A percentile compares a stretch with the other conserved stretches of the same genome.
phyloP scores from a whole-genome alignment of 2,888 invertebrate genomes.

The Choristoneura rosaceana region DNA sequence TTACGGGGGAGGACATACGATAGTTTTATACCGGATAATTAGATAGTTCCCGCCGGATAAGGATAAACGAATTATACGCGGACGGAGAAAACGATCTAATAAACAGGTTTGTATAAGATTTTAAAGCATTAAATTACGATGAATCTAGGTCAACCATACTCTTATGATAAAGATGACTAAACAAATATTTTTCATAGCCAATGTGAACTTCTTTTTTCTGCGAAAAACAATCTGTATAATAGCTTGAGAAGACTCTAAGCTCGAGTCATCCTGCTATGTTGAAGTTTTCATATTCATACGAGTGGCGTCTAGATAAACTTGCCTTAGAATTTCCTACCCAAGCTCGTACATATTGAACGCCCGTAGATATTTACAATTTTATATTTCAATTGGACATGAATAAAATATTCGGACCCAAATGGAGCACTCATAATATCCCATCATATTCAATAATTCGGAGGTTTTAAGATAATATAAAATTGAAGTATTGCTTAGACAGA shows the following conservation, averaged over 20 bases:
- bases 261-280: not conserved
- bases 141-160: not conserved
- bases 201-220: not conserved
- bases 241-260: not conserved
- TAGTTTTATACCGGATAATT: too few species aligned
- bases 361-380: slow-evolving; percentile 11
- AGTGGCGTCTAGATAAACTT: not conserved
- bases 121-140: not conserved
- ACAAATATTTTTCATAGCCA: not conserved
- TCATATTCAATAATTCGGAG: slow-evolving; percentile 28
- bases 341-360: slow-evolving; percentile 18
- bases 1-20: too few species aligned
- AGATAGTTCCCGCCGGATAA: too few species aligned
- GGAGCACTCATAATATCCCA: slow-evolving; percentile 18
- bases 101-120: not conserved
- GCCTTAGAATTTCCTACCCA: not conserved
- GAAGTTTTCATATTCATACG: not conserved
- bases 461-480: slow-evolving; percentile 8
- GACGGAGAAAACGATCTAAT: not conserved
- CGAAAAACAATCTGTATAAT: not conserved
- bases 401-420: slow-evolving; percentile 29
- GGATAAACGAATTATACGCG: too few species aligned
- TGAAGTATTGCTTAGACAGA: not conserved
- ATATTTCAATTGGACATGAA: slow-evolving; percentile 30
- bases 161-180: not conserved